Conservation (phyloP, 1,140 invertebrate genomes). For the Drosophila melanogaster region DNA sequence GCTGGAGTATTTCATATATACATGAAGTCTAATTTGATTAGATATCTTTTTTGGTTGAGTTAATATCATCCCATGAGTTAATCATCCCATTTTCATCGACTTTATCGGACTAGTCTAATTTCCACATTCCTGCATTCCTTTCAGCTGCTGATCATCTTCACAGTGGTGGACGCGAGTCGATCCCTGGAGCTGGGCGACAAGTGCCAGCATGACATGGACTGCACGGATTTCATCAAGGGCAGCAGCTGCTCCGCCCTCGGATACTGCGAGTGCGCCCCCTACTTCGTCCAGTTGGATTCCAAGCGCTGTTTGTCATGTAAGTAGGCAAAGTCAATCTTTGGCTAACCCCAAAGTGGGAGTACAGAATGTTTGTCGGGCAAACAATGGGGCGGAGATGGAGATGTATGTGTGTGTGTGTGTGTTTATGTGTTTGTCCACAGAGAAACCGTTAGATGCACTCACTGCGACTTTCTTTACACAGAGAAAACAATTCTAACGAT, state of each 20-base stretch:
- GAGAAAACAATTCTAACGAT: conserved; percentile 22
- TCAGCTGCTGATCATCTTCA: conserved; percentile 58
- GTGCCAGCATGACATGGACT: conserved; percentile 84
- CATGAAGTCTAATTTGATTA: too few relatives aligned
- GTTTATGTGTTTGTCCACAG: conserved; percentile 37
- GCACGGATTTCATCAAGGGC: conserved; percentile 84
- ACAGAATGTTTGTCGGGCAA: conserved; percentile 42
- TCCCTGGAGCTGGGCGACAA: conserved; percentile 71
- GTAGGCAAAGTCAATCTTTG: conserved; percentile 84
- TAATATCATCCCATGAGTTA: too few relatives aligned
- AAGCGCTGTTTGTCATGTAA: conserved; percentile 89
- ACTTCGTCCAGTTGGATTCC: conserved; percentile 88
- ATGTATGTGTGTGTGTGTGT: too few relatives aligned
- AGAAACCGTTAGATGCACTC: conserved; percentile 52
- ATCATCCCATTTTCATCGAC: too few relatives aligned
- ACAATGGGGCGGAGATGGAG: conserved; percentile 42
- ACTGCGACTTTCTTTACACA: conserved; percentile 26
- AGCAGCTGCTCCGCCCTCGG: conserved; percentile 84
- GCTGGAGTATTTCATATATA: too few relatives aligned
- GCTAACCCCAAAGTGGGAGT: conserved; percentile 60
- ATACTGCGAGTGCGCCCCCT: conserved; percentile 88
- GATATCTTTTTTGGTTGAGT: too few relatives aligned
- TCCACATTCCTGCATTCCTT: neutral
- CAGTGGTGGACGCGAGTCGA: conserved; percentile 43
- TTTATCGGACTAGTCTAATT: neutral